A percentile compares a stretch with the other conserved stretches of the same genome.
Conservation (phyloP, 2,797 vertebrate genomes). For the Pteronotus mesoamericanus region DNA sequence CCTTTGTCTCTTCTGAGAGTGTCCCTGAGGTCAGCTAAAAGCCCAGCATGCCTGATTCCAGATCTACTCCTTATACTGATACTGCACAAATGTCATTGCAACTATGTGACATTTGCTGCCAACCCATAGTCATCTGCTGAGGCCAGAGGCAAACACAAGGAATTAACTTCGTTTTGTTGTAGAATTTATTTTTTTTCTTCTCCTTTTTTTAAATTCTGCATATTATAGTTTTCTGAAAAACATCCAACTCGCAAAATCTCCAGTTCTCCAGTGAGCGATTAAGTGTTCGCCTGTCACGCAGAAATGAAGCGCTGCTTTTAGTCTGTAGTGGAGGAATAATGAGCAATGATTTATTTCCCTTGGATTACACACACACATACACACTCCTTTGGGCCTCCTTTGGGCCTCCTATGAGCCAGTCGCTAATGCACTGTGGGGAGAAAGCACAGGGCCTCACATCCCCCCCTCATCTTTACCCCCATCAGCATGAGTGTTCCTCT, state of each 20-base stretch:
- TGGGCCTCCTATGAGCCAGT: slow-evolving; percentile 46
- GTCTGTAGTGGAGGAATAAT: slow-evolving; percentile 82
- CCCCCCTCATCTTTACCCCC: not conserved
- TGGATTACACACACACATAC: slow-evolving; percentile 68
- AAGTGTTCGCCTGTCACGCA: slow-evolving; percentile 75
- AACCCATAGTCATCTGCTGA: not conserved
- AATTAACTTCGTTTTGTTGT: slow-evolving; percentile 46
- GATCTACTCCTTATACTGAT: not conserved
- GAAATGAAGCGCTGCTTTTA: slow-evolving; percentile 82
- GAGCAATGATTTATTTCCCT: slow-evolving; percentile 85
- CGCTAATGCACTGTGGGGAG: slow-evolving; percentile 72
- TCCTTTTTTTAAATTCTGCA: slow-evolving; percentile 62
- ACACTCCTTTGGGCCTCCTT: not conserved
- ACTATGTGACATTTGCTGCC: not conserved
- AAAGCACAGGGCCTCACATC: slow-evolving; percentile 71
- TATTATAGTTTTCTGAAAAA: slow-evolving; percentile 75
- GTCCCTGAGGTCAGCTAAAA: not conserved
- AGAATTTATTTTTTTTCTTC: slow-evolving; percentile 67
- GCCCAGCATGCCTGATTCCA: not conserved
- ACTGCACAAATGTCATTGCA: not conserved
- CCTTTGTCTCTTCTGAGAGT: not conserved
- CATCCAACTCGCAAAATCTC: slow-evolving; percentile 75
- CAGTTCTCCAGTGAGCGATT: slow-evolving; percentile 76
- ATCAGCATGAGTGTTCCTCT: not conserved
- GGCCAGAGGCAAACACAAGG: not conserved